Percentiles rank a stretch among this genome's conserved stretches.
These are phyloP conservation scores for Liopterus haemorrhoidalis DNA, from an alignment of 2,888 invertebrate species.

Conservation along the genomic window DNA sequence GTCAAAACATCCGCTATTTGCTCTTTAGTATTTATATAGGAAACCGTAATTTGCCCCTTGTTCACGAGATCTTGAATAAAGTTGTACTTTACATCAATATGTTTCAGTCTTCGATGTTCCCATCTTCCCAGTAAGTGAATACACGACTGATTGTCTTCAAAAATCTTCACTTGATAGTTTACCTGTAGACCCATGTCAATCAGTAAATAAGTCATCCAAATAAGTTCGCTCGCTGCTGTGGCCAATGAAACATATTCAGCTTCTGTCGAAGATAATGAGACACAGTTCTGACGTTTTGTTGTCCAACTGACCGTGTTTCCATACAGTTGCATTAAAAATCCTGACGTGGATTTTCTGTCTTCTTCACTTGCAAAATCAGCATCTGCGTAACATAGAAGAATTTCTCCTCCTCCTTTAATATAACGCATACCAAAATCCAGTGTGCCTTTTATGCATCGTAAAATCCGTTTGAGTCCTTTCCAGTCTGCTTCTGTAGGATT, in stretches of 20 bases:
- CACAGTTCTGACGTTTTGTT: slow-evolving; percentile 35
- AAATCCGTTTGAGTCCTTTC: slow-evolving; percentile 14
- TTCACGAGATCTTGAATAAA: too few species aligned
- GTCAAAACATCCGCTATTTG: too few species aligned
- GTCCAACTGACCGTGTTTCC: slow-evolving; percentile 36
- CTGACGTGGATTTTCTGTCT: slow-evolving; percentile 33
- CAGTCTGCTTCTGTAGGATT: slow-evolving; percentile 8
- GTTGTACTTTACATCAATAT: too few species aligned
- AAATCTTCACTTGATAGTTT: too few species aligned
- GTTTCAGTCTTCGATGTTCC: too few species aligned
- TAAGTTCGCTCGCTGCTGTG: slow-evolving; percentile 28
- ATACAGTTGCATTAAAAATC: slow-evolving; percentile 29
- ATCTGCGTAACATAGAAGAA: slow-evolving; percentile 28
- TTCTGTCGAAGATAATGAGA: slow-evolving; percentile 36
- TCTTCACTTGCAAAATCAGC: slow-evolving; percentile 29
- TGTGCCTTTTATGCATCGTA: slow-evolving; percentile 14
- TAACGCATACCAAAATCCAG: slow-evolving; percentile 6
- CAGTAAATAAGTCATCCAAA: slow-evolving; percentile 30
- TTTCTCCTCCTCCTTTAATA: neutral
- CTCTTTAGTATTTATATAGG: too few species aligned
- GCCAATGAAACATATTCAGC: slow-evolving; percentile 24
- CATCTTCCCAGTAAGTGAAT: too few species aligned
- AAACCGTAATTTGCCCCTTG: too few species aligned
- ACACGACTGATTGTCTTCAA: too few species aligned
- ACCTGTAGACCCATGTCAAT: too few species aligned